Evolutionary conservation across 2,888 invertebrate species (phyloP).

Genomic region (Scelioninae gen. 1): DNA sequence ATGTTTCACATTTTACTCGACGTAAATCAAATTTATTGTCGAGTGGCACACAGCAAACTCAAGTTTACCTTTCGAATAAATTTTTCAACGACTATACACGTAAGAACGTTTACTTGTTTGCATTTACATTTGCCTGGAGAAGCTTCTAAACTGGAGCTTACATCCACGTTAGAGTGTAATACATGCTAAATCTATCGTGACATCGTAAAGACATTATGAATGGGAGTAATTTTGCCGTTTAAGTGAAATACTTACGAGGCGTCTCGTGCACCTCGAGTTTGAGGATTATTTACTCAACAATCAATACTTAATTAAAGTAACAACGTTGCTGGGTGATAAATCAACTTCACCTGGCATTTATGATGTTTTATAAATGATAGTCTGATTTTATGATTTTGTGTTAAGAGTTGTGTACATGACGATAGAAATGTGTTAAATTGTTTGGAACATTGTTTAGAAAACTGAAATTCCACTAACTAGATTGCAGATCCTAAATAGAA

Average conservation of each 20-base stretch:
- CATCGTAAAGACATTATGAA: constrained; percentile 40
- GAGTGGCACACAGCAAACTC: neutral
- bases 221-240: constrained; percentile 24
- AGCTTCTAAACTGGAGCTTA: constrained; percentile 21
- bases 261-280: neutral
- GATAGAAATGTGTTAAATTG: too few species aligned
- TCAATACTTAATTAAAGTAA: constrained; percentile 39
- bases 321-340: constrained; percentile 5
- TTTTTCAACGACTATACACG: constrained; percentile 24
- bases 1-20: neutral
- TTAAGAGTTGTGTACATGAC: too few species aligned
- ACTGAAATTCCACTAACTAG: too few species aligned
- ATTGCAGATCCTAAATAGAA: too few species aligned
- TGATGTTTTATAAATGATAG: neutral
- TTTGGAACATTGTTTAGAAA: too few species aligned
- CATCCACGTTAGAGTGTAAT: constrained; percentile 24
- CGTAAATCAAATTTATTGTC: constrained; percentile 20
- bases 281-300: constrained; percentile 26
- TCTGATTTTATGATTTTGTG: too few species aligned
- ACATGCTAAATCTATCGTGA: constrained; percentile 43
- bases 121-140: constrained; percentile 25
- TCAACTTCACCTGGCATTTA: constrained; percentile 7
- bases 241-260: constrained; percentile 13
- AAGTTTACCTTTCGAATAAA: constrained; percentile 12
- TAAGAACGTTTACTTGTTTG: constrained; percentile 33